These are phyloP conservation scores for Balanococcus diminutus DNA, from an alignment of 2,888 invertebrate species.

Conservation along the genomic window DNA sequence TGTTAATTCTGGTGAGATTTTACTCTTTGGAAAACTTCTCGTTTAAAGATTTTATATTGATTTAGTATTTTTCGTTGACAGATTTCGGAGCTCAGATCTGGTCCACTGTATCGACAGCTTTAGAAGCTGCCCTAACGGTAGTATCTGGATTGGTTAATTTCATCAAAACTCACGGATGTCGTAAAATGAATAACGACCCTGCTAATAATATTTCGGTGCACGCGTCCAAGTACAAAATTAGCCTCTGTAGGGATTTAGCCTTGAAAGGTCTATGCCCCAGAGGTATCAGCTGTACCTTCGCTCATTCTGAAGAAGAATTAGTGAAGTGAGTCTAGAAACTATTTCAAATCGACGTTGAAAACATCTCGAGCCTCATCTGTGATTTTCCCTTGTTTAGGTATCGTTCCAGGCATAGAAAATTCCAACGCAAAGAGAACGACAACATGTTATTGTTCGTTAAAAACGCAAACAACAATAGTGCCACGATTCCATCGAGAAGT, in stretches of 20 bases:
- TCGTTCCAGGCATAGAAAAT: conserved; percentile 51
- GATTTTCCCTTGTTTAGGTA: conserved; percentile 20
- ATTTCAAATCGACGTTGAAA: not conserved
- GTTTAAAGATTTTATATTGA: not conserved
- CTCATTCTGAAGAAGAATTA: conserved; percentile 88
- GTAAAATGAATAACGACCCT: conserved; percentile 59
- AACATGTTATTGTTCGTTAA: not conserved
- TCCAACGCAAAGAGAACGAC: conserved; percentile 47
- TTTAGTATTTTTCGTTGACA: not conserved
- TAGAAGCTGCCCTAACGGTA: conserved; percentile 73
- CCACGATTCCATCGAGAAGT: not conserved
- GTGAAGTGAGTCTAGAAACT: conserved; percentile 69
- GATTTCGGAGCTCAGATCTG: conserved; percentile 61
- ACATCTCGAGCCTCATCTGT: not conserved
- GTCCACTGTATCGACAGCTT: conserved; percentile 70
- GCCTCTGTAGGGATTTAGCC: conserved; percentile 83
- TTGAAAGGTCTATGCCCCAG: conserved; percentile 82
- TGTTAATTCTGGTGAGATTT: conserved; percentile 73
- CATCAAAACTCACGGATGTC: conserved; percentile 74
- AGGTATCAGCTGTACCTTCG: conserved; percentile 87
- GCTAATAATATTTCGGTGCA: conserved; percentile 48
- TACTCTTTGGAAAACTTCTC: not conserved
- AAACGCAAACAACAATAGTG: not conserved
- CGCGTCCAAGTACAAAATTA: conserved; percentile 58
- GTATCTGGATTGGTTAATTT: conserved; percentile 80